Evolutionary conservation across 1,140 invertebrate species (phyloP).

Genomic region (Alviniconcha marisindica): DNA sequence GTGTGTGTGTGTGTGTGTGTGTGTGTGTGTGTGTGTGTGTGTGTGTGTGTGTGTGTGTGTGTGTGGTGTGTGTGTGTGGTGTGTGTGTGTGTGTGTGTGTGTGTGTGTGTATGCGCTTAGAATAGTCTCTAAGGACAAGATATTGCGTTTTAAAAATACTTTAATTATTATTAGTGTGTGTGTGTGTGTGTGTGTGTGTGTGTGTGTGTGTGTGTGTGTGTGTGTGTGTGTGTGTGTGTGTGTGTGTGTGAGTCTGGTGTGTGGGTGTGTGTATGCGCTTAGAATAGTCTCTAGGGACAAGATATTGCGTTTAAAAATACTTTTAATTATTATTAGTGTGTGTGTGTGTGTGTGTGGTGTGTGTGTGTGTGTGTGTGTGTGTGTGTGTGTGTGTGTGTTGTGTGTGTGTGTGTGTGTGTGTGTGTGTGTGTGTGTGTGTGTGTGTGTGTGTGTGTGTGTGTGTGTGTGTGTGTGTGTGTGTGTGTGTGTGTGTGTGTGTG

Average conservation of each 20-base stretch:
- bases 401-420: background rate
- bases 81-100: too few relatives aligned
- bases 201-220: background rate
- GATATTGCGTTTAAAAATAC: too few relatives aligned
- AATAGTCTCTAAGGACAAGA: too few relatives aligned
- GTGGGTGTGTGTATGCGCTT: too few relatives aligned
- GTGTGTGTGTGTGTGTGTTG: background rate
- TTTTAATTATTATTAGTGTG: too few relatives aligned
- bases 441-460: background rate
- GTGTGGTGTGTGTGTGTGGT: too few relatives aligned
- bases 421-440: background rate
- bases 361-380: background rate
- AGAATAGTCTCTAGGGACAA: too few relatives aligned
- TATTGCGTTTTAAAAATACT: too few relatives aligned
- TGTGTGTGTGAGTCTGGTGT: background rate
- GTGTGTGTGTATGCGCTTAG: too few relatives aligned
- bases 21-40: background rate
- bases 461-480: background rate
- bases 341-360: background rate
- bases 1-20: background rate
- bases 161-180: too few relatives aligned
- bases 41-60: background rate
- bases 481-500: background rate
- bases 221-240: background rate
- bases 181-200: background rate